A percentile compares a stretch with the other conserved stretches of the same genome.
Conservation (phyloP, 2,113 vertebrate genomes). For the Lepisosteus osseus region DNA sequence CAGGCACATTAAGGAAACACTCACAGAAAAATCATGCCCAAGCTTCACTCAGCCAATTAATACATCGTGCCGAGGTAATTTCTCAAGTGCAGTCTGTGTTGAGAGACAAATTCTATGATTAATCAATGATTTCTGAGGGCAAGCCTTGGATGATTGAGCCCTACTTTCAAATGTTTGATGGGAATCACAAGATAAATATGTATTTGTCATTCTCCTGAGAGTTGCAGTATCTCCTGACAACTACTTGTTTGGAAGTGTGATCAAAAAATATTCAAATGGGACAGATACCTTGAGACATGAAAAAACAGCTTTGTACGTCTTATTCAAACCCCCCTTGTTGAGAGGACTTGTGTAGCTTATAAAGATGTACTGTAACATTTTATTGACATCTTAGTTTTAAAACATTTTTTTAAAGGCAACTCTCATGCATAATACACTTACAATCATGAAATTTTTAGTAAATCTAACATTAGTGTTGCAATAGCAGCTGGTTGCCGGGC, state of each 20-base stretch:
- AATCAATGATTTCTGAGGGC: conserved; percentile 24
- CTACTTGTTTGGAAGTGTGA: conserved; percentile 39
- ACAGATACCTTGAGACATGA: conserved; percentile 50
- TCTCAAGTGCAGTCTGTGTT: neutral
- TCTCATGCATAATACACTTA: conserved; percentile 30
- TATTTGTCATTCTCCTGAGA: conserved; percentile 45
- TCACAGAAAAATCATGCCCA: too few relatives aligned
- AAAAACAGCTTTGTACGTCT: neutral
- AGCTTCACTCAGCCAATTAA: too few relatives aligned
- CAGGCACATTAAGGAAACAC: too few relatives aligned
- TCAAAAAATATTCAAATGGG: conserved; percentile 52
- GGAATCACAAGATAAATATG: conserved; percentile 17
- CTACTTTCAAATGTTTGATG: conserved; percentile 10
- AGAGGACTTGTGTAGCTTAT: too few relatives aligned
- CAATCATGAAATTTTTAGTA: conserved; percentile 35
- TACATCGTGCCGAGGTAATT: too few relatives aligned
- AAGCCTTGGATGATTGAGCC: conserved; percentile 25
- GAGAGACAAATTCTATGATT: conserved; percentile 31
- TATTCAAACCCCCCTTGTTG: too few relatives aligned
- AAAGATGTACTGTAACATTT: too few relatives aligned
- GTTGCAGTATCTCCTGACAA: conserved; percentile 38
- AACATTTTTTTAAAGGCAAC: conserved; percentile 23
- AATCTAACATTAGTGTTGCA: conserved; percentile 6
- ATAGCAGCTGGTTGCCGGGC: conserved; percentile 21
- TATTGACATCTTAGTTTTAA: too few relatives aligned